Percentiles rank a stretch among this genome's conserved stretches.
phyloP scores from a whole-genome alignment of 2,113 vertebrate species.

The Casuarius casuarius region DNA sequence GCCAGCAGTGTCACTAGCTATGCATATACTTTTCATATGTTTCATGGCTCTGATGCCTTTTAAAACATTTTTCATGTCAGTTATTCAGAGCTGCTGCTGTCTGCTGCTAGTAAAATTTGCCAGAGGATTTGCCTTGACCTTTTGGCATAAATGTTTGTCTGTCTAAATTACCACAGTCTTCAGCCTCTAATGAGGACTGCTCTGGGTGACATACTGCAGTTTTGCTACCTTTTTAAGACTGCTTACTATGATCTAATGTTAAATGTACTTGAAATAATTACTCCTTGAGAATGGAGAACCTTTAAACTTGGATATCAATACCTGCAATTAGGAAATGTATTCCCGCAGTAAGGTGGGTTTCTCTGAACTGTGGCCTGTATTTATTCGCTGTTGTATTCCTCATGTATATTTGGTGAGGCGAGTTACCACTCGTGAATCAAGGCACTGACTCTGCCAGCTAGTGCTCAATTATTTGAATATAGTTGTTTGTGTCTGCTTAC shows the following conservation, averaged over 20 bases:
- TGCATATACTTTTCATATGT: not conserved
- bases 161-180: not conserved
- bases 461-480: not conserved
- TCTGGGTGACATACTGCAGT: not conserved
- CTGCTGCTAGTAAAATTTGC: not conserved
- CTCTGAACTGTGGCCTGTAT: not conserved
- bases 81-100: not conserved
- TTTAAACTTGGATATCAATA: not conserved
- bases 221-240: not conserved
- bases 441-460: not conserved
- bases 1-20: not conserved
- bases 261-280: not conserved
- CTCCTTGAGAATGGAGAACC: not conserved
- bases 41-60: not conserved
- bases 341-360: not conserved
- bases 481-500: not conserved
- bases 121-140: slow-evolving; percentile 14
- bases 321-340: not conserved
- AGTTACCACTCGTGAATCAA: not conserved
- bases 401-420: rapidly evolving
- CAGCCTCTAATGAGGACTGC: not conserved
- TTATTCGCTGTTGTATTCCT: not conserved
- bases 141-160: not conserved
- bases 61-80: not conserved
- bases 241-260: not conserved